These are phyloP conservation scores for Drosophila biarmipes DNA, from an alignment of 1,140 invertebrate species.

Conservation along the genomic window DNA sequence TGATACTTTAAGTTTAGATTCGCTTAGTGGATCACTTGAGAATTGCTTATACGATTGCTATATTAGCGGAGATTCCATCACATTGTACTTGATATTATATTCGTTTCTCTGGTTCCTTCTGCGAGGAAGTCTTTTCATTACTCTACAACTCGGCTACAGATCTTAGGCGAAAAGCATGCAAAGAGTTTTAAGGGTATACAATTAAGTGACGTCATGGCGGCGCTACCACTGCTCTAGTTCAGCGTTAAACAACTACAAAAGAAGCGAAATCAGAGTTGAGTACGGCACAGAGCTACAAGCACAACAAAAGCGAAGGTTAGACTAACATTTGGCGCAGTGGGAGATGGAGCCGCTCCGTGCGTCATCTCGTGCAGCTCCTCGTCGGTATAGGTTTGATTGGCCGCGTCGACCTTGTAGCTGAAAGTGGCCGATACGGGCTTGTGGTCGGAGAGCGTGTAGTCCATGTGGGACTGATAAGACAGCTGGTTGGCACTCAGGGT, in stretches of 20 bases:
- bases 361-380: conserved; percentile 84
- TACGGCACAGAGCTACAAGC: conserved; percentile 45
- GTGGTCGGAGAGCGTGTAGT: conserved; percentile 96
- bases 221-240: conserved; percentile 63
- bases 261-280: conserved; percentile 58
- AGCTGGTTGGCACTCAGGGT: conserved; percentile 89
- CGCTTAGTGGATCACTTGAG: conserved; percentile 29
- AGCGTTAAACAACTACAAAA: conserved; percentile 76
- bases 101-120: conserved; percentile 7
- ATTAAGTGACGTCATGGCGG: conserved; percentile 23
- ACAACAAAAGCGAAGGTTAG: conserved; percentile 48
- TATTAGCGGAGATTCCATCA: conserved; percentile 39
- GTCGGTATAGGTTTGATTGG: conserved; percentile 85
- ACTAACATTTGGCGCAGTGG: conserved; percentile 85
- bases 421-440: conserved; percentile 98
- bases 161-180: conserved; percentile 14
- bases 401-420: conserved; percentile 64
- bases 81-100: conserved; percentile 41
- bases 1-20: conserved; percentile 6
- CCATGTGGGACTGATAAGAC: conserved; percentile 93
- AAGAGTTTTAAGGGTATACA: conserved; percentile 22
- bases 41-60: conserved; percentile 31
- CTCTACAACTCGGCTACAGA: conserved; percentile 12
- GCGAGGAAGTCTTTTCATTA: conserved; percentile 18
- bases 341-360: conserved; percentile 54